Evolutionary conservation across 2,797 vertebrate species (phyloP), one percentile per base, ranked within the genome.

Genomic region (Epinephelus malabaricus): DNA sequence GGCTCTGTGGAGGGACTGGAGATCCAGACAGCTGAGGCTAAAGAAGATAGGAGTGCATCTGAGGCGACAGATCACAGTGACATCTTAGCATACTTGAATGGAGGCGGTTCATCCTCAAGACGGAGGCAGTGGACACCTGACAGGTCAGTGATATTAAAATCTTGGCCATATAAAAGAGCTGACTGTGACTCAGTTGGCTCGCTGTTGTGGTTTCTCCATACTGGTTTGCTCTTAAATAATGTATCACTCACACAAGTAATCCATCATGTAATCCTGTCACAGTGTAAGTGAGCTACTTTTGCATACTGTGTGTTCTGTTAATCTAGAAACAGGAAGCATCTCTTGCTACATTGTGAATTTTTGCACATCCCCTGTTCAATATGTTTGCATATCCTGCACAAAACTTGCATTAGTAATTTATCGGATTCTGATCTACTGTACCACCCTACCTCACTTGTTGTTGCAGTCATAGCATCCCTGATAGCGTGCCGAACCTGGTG

Each of bases 91-190:
- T 73, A 83, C 69, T 63, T 78, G 40, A 78, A 59, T 6, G 68
- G 68, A 69, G 38, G 34, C 23, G 72, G 40, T 9, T 68, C 68
- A 11, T 63, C 61, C 18, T 81, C 80, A 5, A 58, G 43, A 65
- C 75, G 71, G 18, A 78, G 51, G 30, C 79, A 73, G 47, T 63
- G 56, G 82, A 84, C 80, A 40, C 7, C 68, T 1, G 23, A 81
- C 65, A 94, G 94, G 95, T 96, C 62, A 84, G 92, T 83, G 63
- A 40, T 68, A 13, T 56, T 45, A 5, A 49, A 50, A 34, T 64
- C n/a, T 1, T 34, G 18, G 13, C 11, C 0, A 19, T 25, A 38
- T 14, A 25, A 38, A 55, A 60, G 23, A 74, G 43, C 58, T 34
- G 21, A 70, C 19, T 50, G 18, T 50, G 14, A 17, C 50, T 34